Conservation (phyloP, 2,888 invertebrate genomes). For the Saturnia pavonia region DNA sequence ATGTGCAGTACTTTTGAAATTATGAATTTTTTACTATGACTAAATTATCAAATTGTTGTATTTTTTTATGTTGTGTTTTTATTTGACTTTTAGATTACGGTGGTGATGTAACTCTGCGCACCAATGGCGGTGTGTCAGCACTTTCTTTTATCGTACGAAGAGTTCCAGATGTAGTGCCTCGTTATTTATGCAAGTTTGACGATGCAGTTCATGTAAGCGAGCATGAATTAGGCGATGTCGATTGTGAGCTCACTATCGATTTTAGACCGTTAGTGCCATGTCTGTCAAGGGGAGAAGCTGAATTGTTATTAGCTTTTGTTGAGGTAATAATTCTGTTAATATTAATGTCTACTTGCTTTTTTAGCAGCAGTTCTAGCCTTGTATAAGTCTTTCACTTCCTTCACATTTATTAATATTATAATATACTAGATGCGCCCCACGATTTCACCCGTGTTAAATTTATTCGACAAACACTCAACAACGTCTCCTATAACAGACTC, state of each 20-base stretch:
- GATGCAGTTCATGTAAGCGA: constrained; percentile 89
- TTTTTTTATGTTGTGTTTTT: constrained; percentile 6
- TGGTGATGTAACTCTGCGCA: constrained; percentile 90
- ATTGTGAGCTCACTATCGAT: constrained; percentile 87
- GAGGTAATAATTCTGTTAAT: constrained; percentile 66
- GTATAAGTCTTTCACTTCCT: no score
- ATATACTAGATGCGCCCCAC: no score
- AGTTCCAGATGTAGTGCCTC: constrained; percentile 90
- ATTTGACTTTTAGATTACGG: constrained; percentile 83
- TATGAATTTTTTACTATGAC: background rate
- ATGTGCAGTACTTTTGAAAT: no score
- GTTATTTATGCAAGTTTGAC: constrained; percentile 86
- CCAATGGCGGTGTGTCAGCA: constrained; percentile 90
- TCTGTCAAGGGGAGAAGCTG: constrained; percentile 85
- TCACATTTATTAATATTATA: background rate
- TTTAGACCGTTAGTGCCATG: constrained; percentile 84
- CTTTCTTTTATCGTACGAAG: constrained; percentile 91
- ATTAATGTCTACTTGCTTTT: background rate
- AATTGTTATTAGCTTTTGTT: constrained; percentile 86
- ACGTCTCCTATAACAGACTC: no score
- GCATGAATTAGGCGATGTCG: constrained; percentile 92
- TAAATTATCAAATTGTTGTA: background rate
- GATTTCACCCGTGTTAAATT: no score
- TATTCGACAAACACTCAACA: no score
- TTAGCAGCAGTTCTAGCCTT: background rate